A percentile compares a stretch with the other conserved stretches of the same genome.
phyloP scores from a whole-genome alignment of 2,888 invertebrate species.

The Calliopum simillimum region DNA sequence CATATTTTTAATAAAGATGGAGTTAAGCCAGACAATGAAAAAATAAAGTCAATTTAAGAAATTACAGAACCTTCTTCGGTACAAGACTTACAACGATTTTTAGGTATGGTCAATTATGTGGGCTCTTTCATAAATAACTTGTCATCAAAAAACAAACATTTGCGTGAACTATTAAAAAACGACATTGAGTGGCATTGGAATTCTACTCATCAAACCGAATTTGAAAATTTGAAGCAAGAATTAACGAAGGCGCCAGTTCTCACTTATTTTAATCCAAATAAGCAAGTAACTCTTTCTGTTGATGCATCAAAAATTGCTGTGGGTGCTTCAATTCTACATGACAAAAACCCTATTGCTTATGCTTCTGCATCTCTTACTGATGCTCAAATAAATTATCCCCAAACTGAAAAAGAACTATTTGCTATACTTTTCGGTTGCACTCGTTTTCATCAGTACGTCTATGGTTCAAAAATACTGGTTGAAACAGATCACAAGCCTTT shows the following conservation, averaged over 20 bases:
- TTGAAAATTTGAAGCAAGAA: no score
- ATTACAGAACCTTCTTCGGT: slow-evolving; percentile 13
- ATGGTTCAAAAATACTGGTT: no score
- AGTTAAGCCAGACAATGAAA: slow-evolving; percentile 25
- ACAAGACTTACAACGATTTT: slow-evolving; percentile 31
- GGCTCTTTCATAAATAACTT: slow-evolving; percentile 44
- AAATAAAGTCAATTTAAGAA: slow-evolving; percentile 26
- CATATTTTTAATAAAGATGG: slow-evolving; percentile 35
- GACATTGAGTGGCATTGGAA: no score
- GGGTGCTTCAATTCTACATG: no score
- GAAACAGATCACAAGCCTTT: slow-evolving; percentile 36
- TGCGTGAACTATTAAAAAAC: no score
- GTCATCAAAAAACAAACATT: slow-evolving; percentile 39
- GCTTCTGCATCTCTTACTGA: slow-evolving; percentile 27
- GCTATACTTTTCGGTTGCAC: slow-evolving; percentile 43
- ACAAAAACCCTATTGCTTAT: no score
- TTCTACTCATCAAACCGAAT: no score
- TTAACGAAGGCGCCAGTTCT: no score
- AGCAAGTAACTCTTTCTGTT: no score
- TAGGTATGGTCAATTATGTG: slow-evolving; percentile 45
- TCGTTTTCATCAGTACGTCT: no score
- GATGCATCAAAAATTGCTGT: no score
- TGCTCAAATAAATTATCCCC: slow-evolving; percentile 34
- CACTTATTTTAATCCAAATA: no score
- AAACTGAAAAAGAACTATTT: slow-evolving; percentile 45